phyloP scores from a whole-genome alignment of 2,113 vertebrate species.

The Plectropomus leopardus region DNA sequence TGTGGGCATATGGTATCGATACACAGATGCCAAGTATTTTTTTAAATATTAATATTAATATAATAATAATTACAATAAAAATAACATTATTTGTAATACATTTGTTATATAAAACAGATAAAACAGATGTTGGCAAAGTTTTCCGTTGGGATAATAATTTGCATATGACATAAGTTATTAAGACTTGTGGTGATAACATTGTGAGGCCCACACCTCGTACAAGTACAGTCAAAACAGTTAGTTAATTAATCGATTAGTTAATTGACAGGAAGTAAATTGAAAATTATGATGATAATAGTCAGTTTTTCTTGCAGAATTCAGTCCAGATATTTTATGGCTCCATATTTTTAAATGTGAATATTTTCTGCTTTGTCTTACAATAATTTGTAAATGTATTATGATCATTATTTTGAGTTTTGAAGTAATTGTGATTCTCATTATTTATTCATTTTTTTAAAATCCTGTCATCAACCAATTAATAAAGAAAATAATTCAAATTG shows the following conservation, averaged over 20 bases:
- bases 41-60: too few relatives aligned
- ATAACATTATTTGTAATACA: too few relatives aligned
- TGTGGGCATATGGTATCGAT: too few relatives aligned
- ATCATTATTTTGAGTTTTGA: background rate
- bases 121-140: too few relatives aligned
- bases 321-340: background rate
- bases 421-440: background rate
- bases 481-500: background rate
- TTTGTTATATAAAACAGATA: too few relatives aligned
- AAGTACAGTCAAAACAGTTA: background rate
- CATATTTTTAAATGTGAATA: background rate
- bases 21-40: too few relatives aligned
- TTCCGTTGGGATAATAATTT: too few relatives aligned
- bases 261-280: background rate
- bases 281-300: background rate
- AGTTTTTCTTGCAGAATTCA: background rate
- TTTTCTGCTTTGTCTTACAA: background rate
- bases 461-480: background rate
- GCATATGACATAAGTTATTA: too few relatives aligned
- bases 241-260: background rate
- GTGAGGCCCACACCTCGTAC: too few relatives aligned
- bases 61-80: too few relatives aligned
- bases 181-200: too few relatives aligned
- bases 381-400: background rate
- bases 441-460: background rate